phyloP scores from a whole-genome alignment of 2,888 invertebrate species.

The Gari tellinella region DNA sequence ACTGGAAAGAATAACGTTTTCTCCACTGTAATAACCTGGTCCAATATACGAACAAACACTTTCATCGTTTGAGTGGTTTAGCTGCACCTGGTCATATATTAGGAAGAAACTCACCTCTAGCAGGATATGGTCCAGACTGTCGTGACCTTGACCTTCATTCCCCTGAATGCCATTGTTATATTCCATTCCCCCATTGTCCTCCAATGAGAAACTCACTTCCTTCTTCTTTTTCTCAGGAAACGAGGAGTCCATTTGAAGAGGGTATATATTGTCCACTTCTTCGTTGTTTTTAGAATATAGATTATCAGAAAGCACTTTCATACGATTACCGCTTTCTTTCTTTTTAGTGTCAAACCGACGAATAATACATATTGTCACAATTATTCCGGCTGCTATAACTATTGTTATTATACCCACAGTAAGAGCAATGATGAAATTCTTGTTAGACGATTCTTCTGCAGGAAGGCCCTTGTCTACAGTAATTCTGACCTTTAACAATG shows the following conservation, averaged over 20 bases:
- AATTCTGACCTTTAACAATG: conserved; percentile 46
- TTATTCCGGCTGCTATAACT: conserved; percentile 61
- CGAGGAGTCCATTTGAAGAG: conserved; percentile 53
- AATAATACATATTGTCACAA: conserved; percentile 63
- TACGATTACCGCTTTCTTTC: conserved; percentile 30
- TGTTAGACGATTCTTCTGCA: conserved; percentile 14
- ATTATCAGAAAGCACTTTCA: conserved; percentile 53
- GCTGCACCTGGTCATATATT: too few species aligned
- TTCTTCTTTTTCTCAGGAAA: conserved; percentile 62
- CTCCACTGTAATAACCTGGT: too few species aligned
- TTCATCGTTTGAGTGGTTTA: too few species aligned
- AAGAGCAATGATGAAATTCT: conserved; percentile 63
- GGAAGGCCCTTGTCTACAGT: conserved; percentile 15
- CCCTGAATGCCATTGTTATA: conserved; percentile 17
- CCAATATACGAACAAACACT: too few species aligned
- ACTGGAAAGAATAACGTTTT: too few species aligned
- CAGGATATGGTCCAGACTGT: conserved; percentile 48
- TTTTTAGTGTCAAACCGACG: conserved; percentile 57
- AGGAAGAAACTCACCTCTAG: conserved; percentile 37
- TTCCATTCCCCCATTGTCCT: conserved; percentile 25
- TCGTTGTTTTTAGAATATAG: conserved; percentile 59
- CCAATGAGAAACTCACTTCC: conserved; percentile 66
- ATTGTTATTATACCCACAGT: conserved; percentile 59
- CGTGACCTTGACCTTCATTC: conserved; percentile 31
- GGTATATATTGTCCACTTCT: conserved; percentile 58